Evolutionary conservation across 2,113 vertebrate species (phyloP), one percentile per base, ranked within the genome.

Genomic region (Ceyx melanurus): DNA sequence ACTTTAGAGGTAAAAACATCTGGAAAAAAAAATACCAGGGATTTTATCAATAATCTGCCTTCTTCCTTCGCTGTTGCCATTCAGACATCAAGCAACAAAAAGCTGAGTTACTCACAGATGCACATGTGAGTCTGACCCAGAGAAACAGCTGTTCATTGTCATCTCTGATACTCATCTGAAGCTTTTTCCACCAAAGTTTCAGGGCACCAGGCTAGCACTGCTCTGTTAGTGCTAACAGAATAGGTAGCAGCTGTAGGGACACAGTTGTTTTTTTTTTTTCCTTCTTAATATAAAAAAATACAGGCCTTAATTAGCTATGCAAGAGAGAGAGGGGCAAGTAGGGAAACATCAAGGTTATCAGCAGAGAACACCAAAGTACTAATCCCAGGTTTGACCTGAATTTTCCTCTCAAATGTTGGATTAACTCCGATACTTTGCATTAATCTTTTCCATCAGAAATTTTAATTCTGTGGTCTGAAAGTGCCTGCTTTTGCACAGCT

Each of bases 321-420:
- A 40, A 71, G 50, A 60, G 10, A 29, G 33, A 70, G 29, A 58
- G 76, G 83, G 19, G 13, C 58, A 94, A 82, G 40, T 3, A 51
- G 6, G 29, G 33, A 90, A 94, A 71, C 20, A 80, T 45, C 65
- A 93, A 93, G 78, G 88, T 89, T 92, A 94, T 92, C 81, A 60
- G 64, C 10, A 67, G 56, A 75, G 60, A 71, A 83, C 18, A 89
- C 33, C 35, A 84, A 85, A 90, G 12, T 53, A 85, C 35, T 94
- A 94, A 95, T 92, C 86, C 65, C 42, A 43, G 43, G n/a, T 90
- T 89, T 96, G 95, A 92, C 86, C 94, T 88, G 61, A 91, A 94
- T 96, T 92, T 95, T 87, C n/a, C 68, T 71, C 51, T 37, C 80
- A 92, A 93, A 56, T 64, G 37, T 77, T 92, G 78, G 75, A 95